A percentile compares a stretch with the other conserved stretches of the same genome.
Evolutionary conservation across 2,888 invertebrate species (phyloP).

Genomic region (Suillia variegata): DNA sequence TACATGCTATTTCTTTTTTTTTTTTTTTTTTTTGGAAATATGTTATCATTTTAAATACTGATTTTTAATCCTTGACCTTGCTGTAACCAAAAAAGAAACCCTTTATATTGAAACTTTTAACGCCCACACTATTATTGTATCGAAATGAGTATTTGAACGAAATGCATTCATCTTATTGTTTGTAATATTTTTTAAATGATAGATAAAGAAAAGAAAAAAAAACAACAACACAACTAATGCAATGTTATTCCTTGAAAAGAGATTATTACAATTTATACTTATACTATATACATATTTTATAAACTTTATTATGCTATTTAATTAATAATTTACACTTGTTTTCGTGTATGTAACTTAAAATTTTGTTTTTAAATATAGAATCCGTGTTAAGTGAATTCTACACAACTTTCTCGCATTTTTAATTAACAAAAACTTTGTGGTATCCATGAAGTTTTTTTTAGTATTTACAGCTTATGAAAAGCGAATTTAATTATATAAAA

Average conservation of each 20-base stretch:
- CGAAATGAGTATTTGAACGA: slow-evolving; percentile 41
- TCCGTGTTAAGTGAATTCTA: not conserved
- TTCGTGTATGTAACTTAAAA: not conserved
- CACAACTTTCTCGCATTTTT: too few species aligned
- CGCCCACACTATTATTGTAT: slow-evolving; percentile 36
- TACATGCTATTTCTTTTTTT: not conserved
- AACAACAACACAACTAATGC: slow-evolving; percentile 47
- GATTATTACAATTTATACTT: slow-evolving; percentile 46
- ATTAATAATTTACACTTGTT: not conserved
- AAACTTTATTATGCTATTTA: slow-evolving; percentile 20
- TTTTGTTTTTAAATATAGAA: not conserved
- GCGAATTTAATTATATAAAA: too few species aligned
- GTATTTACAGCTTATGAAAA: too few species aligned
- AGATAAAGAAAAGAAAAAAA: slow-evolving; percentile 26
- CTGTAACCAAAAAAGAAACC: slow-evolving; percentile 15
- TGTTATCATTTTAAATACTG: too few species aligned
- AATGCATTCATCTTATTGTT: slow-evolving; percentile 14
- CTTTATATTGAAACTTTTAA: not conserved
- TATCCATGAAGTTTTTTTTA: too few species aligned
- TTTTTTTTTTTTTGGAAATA: too few species aligned
- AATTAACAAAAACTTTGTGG: too few species aligned
- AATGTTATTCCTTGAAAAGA: slow-evolving; percentile 54
- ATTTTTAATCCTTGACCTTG: slow-evolving; percentile 9
- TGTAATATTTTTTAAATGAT: slow-evolving; percentile 24
- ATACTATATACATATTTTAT: slow-evolving; percentile 20